Percentiles rank a stretch among this genome's conserved stretches.
These are phyloP conservation scores for Hesperia comma DNA, from an alignment of 2,888 invertebrate species.

Conservation along the genomic window DNA sequence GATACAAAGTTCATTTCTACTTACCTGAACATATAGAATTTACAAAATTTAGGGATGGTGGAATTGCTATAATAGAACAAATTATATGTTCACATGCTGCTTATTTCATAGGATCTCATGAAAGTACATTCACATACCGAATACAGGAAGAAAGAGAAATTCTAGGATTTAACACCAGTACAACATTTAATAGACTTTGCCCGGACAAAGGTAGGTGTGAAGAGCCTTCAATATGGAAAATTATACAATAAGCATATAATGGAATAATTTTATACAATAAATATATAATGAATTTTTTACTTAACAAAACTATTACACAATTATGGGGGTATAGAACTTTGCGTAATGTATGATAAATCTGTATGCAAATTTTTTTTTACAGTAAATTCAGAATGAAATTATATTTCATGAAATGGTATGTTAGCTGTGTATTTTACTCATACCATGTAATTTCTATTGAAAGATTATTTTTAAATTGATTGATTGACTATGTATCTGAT, in stretches of 20 bases:
- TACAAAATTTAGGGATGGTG: conserved; percentile 89
- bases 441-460: too few relatives aligned
- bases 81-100: conserved; percentile 95
- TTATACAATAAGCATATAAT: conserved; percentile 76
- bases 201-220: conserved; percentile 85
- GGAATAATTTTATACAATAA: too few relatives aligned
- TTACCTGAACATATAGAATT: conserved; percentile 67
- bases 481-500: too few relatives aligned
- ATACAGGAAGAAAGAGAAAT: conserved; percentile 99
- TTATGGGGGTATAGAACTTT: too few relatives aligned
- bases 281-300: too few relatives aligned
- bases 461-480: too few relatives aligned
- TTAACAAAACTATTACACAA: too few relatives aligned
- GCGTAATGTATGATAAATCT: too few relatives aligned
- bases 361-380: too few relatives aligned
- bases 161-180: conserved; percentile 90
- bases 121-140: conserved; percentile 97
- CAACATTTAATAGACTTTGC: conserved; percentile 96
- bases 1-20: conserved; percentile 61
- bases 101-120: conserved; percentile 95
- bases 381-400: too few relatives aligned
- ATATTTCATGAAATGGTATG: too few relatives aligned
- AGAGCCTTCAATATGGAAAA: conserved; percentile 90
- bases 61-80: conserved; percentile 96
- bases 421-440: too few relatives aligned